Evolutionary conservation across 1,140 invertebrate genomes (phyloP).

Genomic region (Plectrocnemia conspersa): DNA sequence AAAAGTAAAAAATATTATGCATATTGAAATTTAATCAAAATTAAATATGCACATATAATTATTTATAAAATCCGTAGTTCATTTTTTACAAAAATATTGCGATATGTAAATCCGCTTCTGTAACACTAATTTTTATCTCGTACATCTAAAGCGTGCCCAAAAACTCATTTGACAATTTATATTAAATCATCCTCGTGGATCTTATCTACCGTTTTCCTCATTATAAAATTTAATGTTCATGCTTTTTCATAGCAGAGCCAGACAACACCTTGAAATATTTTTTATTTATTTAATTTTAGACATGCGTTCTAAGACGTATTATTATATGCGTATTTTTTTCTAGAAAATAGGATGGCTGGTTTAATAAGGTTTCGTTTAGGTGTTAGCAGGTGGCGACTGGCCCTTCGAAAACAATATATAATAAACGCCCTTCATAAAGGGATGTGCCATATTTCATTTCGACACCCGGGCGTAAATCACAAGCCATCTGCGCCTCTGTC

Average conservation of each 20-base stretch:
- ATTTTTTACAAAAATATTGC: background rate
- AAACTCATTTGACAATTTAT: too few relatives aligned
- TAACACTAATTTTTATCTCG: too few relatives aligned
- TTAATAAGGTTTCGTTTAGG: slow-evolving; percentile 3
- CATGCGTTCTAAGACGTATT: too few relatives aligned
- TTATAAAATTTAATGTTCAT: too few relatives aligned
- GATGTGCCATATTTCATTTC: slow-evolving; percentile 29
- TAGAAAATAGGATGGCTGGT: background rate
- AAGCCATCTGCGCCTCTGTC: slow-evolving; percentile 19
- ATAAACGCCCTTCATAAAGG: slow-evolving; percentile 27
- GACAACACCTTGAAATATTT: too few relatives aligned
- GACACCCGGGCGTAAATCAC: slow-evolving; percentile 29
- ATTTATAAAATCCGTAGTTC: too few relatives aligned
- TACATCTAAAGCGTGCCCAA: too few relatives aligned
- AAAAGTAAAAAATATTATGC: background rate
- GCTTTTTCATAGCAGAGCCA: too few relatives aligned
- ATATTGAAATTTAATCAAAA: background rate
- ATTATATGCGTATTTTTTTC: slow-evolving; percentile 6
- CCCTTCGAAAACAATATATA: slow-evolving; percentile 25
- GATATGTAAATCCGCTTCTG: too few relatives aligned
- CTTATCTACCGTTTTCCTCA: too few relatives aligned
- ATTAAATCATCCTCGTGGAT: too few relatives aligned
- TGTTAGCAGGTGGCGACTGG: slow-evolving; percentile 22
- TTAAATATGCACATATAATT: background rate
- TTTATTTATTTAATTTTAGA: too few relatives aligned